These are phyloP conservation scores for Dolichallabes microphthalmus DNA, from an alignment of 2,113 vertebrate species.

Conservation along the genomic window DNA sequence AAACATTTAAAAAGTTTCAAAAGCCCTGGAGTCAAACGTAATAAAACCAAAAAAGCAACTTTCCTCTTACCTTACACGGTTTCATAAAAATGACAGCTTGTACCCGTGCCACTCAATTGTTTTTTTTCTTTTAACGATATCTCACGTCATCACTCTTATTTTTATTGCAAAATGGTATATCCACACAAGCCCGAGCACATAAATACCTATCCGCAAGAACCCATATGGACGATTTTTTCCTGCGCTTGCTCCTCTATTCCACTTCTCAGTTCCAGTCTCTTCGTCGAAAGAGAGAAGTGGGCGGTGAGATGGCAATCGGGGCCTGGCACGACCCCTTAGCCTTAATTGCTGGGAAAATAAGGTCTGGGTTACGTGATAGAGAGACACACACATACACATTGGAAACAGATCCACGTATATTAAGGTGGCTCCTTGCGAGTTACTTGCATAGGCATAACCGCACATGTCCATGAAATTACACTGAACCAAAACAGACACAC, in stretches of 20 bases:
- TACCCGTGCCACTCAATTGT: slow-evolving; percentile 70
- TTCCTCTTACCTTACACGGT: slow-evolving; percentile 91
- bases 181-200: slow-evolving; percentile 99
- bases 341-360: slow-evolving; percentile 97
- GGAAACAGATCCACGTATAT: slow-evolving; percentile 84
- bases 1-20: slow-evolving; percentile 48
- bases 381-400: slow-evolving; percentile 96
- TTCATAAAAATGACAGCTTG: slow-evolving; percentile 74
- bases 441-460: not conserved
- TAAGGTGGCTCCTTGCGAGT: slow-evolving; percentile 78
- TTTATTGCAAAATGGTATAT: slow-evolving; percentile 94
- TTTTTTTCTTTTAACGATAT: slow-evolving; percentile 62
- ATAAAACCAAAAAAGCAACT: slow-evolving; percentile 66
- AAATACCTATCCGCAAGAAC: slow-evolving; percentile 99
- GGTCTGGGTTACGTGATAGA: slow-evolving; percentile 94
- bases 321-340: slow-evolving; percentile 95
- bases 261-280: slow-evolving; percentile 93
- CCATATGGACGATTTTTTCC: slow-evolving; percentile 97
- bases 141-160: slow-evolving; percentile 76
- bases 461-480: not conserved
- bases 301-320: slow-evolving; percentile 88
- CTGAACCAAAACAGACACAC: not conserved
- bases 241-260: slow-evolving; percentile 97
- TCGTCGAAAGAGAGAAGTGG: slow-evolving; percentile 91
- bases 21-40: slow-evolving; percentile 40